Conservation (phyloP, 2,797 vertebrate genomes). For the Rhinella marina region DNA sequence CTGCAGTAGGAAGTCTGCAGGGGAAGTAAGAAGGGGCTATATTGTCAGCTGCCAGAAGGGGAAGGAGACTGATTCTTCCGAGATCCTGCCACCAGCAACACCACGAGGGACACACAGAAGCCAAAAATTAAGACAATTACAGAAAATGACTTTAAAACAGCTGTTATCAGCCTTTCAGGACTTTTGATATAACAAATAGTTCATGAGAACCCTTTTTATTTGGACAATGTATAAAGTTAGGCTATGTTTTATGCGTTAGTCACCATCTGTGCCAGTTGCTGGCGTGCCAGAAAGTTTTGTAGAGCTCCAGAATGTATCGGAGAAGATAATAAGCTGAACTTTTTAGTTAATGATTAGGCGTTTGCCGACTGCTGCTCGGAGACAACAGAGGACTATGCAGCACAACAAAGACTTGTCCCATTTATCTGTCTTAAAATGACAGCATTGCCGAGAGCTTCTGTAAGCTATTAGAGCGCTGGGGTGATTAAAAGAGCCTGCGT, state of each 20-base stretch:
- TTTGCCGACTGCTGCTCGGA: not conserved
- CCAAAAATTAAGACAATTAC: too few relatives aligned
- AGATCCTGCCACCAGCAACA: too few relatives aligned
- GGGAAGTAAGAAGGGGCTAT: not conserved
- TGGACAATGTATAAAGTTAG: not conserved
- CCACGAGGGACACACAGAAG: too few relatives aligned
- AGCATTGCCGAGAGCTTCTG: not conserved
- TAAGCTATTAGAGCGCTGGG: not conserved
- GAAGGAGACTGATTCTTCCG: too few relatives aligned
- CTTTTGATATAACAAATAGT: too few relatives aligned
- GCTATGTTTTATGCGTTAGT: not conserved
- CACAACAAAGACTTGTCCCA: constrained; percentile 5
- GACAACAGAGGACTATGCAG: not conserved
- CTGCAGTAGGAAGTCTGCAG: not conserved
- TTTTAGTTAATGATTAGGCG: constrained; percentile 8
- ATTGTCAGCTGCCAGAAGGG: too few relatives aligned
- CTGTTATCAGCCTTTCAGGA: too few relatives aligned
- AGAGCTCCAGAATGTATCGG: not conserved
- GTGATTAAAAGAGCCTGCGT: constrained; percentile 18
- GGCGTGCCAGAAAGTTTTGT: not conserved
- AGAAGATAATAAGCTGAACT: constrained; percentile 4
- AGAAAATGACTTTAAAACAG: too few relatives aligned
- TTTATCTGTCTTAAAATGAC: constrained; percentile 31
- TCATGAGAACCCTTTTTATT: not conserved
- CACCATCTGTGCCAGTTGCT: not conserved